A percentile compares a stretch with the other conserved stretches of the same genome.
Evolutionary conservation across 2,113 vertebrate genomes (phyloP).

Genomic region (Neolamprologus hecqui): DNA sequence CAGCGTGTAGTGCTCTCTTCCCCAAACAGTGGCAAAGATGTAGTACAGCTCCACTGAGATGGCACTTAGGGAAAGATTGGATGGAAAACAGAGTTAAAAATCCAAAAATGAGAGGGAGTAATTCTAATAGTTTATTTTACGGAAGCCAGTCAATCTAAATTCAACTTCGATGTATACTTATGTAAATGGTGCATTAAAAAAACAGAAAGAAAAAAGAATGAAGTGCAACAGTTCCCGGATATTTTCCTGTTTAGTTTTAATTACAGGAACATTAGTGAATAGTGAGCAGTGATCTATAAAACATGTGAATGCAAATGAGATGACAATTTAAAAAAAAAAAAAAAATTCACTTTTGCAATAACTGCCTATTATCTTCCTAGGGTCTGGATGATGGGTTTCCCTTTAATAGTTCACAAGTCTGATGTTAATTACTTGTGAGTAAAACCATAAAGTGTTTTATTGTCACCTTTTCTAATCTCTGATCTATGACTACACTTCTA

Average conservation of each 20-base stretch:
- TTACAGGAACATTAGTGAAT: background rate
- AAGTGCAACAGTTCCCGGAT: background rate
- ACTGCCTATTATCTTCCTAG: background rate
- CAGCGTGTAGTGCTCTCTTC: conserved; percentile 88
- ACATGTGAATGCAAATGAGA: background rate
- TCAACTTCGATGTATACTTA: background rate
- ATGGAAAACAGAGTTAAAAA: background rate
- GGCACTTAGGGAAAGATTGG: conserved; percentile 66
- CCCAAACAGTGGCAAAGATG: conserved; percentile 92
- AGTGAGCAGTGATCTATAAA: background rate
- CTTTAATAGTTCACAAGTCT: background rate
- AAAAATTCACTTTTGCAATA: background rate
- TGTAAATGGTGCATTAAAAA: background rate
- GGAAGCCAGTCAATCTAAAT: background rate
- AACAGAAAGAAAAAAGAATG: background rate
- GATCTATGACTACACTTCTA: background rate
- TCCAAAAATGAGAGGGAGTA: background rate
- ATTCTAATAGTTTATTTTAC: background rate
- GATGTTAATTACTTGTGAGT: background rate
- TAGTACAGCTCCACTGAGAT: conserved; percentile 93
- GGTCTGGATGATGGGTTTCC: background rate
- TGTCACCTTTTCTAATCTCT: background rate
- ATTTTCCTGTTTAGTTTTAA: background rate
- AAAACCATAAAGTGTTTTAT: background rate
- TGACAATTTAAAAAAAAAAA: rapidly evolving